phyloP scores from a whole-genome alignment of 92 coral and sea anemone genomes.

The Zoanthus sansibaricus region DNA sequence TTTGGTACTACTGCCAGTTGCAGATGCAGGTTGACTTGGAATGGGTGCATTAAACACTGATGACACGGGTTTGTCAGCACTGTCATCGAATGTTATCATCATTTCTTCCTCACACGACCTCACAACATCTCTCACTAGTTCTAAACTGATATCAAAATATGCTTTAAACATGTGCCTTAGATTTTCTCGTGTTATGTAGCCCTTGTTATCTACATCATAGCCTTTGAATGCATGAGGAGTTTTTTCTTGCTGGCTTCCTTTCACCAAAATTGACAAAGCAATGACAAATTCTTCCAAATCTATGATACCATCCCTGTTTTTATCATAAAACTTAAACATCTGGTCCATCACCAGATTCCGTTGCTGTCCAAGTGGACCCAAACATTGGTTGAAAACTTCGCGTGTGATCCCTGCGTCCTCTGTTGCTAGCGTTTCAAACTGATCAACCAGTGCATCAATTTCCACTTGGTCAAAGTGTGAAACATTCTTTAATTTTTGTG shows the following conservation, averaged over 20 bases:
- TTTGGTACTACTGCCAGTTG: constrained; percentile 65
- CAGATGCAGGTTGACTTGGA: constrained; percentile 74
- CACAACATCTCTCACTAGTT: constrained; percentile 95
- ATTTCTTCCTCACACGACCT: constrained; percentile 97
- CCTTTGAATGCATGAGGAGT: constrained; percentile 94
- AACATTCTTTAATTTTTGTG: constrained; percentile 70
- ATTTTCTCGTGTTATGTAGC: constrained; percentile 80
- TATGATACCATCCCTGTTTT: constrained; percentile 80
- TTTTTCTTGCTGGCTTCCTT: constrained; percentile 95
- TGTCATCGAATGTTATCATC: constrained; percentile 98
- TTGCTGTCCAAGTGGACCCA: constrained; percentile 94
- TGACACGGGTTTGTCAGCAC: constrained; percentile 97
- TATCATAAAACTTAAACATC: constrained; percentile 97
- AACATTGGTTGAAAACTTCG: constrained; percentile 95
- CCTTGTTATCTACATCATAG: constrained; percentile 89
- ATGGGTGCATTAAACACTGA: constrained; percentile 98
- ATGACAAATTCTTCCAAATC: constrained; percentile 90
- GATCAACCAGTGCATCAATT: constrained; percentile 91
- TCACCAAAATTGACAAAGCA: constrained; percentile 91
- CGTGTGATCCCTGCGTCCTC: constrained; percentile 86
- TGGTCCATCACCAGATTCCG: constrained; percentile 96
- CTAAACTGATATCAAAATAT: constrained; percentile 92
- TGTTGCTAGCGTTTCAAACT: constrained; percentile 93
- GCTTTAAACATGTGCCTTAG: constrained; percentile 97
- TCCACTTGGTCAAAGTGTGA: constrained; percentile 94